A percentile compares a stretch with the other conserved stretches of the same genome.
Conservation (phyloP, 2,797 vertebrate genomes). For the Dicrostonyx torquatus region DNA sequence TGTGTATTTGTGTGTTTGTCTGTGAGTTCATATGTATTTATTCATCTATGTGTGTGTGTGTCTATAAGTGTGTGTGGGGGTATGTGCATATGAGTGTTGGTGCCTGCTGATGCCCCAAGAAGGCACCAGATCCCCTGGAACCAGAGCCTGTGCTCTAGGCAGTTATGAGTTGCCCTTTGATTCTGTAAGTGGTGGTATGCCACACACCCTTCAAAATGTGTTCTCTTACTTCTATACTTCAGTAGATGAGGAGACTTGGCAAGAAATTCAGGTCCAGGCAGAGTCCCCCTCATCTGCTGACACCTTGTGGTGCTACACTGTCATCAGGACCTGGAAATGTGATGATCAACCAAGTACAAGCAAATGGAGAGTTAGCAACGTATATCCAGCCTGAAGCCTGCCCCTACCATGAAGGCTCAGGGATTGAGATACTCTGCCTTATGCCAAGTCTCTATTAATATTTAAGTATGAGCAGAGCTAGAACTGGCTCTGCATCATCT, state of each 20-base stretch:
- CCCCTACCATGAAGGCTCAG: not conserved
- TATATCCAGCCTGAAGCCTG: not conserved
- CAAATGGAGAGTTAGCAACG: not conserved
- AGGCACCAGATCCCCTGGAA: not conserved
- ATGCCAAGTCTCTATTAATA: slow-evolving; percentile 17
- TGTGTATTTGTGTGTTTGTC: too few relatives aligned
- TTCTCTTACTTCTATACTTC: slow-evolving; percentile 1
- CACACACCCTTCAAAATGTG: not conserved
- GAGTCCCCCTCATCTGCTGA: not conserved
- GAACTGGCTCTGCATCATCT: not conserved
- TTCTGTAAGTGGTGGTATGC: not conserved
- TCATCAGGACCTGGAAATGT: not conserved
- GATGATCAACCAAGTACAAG: not conserved
- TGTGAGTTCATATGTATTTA: too few relatives aligned
- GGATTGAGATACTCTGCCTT: not conserved
- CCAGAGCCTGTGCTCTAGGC: not conserved
- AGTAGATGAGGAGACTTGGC: not conserved
- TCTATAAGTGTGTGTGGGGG: too few relatives aligned
- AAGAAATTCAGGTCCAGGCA: slow-evolving; percentile 2
- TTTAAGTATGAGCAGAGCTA: slow-evolving; percentile 36
- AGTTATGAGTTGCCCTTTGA: not conserved
- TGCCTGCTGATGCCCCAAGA: not conserved
- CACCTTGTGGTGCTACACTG: not conserved
- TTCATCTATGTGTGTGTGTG: not conserved
- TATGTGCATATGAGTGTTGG: too few relatives aligned